Base-by-base conservation (phyloP, 1,140 invertebrate species). In the Sycophaga agraensis region DNA sequence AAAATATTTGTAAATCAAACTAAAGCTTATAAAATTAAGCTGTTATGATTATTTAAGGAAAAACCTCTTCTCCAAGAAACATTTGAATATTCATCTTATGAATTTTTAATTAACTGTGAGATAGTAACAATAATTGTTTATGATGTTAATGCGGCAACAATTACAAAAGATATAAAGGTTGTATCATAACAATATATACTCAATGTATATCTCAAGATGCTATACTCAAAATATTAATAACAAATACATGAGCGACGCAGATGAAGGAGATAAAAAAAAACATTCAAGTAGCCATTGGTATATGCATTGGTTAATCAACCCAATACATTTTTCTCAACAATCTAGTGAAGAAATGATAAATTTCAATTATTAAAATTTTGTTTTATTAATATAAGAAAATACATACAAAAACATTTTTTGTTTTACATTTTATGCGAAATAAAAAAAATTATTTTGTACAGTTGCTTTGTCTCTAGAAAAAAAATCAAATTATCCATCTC, bases 41-140 rank as follows among this genome's bases (percentile, higher is more conserved):
- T 40, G 42, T 21, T 50, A 39, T 34, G 17, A 12, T 40, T 24
- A 63, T 56, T 59, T n/a, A 34, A 77, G 73, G 70, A 53, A 40
- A 78, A 71, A 61, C n/a, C 69, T 4, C 21, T 48, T 11, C 2
- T 43, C 16, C 68, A 63, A 43, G 61, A 64, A 62, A 45, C 63
- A 11, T 24, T 59, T 4, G 60, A 70, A 56, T 63, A 70, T 48
- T 61, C 68, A 35, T 85, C 87, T 1, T 78, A 86, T 63, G 87
- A 89, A 68, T 73, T 88, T 53, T 70, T 89, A 28, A 68, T 89
- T 16, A 89, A 88, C 46, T 87, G 85, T 48, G 84, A 85, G 14
- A 82, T 83, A 64, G 80, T 89, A 43, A 82, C 82, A 6, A 72
- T 86, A 40, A 77, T 82, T 4, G 50, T 87, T 11, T 87, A 86